phyloP scores from a whole-genome alignment of 2,888 invertebrate species.

The Dorcus hopei region DNA sequence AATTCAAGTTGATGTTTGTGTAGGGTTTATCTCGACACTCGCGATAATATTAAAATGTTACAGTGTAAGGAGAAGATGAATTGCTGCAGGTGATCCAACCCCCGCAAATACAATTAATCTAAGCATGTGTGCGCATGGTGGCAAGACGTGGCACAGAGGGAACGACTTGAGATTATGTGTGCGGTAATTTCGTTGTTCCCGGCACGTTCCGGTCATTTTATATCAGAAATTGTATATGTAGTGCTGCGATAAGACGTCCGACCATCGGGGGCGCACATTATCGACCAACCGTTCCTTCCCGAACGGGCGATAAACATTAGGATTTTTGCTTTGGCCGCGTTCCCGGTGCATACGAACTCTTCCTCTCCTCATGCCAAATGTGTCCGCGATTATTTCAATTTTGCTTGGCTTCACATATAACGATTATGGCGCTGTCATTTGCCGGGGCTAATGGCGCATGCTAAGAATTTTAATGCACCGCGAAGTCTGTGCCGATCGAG shows the following conservation, averaged over 20 bases:
- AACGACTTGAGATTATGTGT: too few species aligned
- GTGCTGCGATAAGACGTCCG: slow-evolving; percentile 26
- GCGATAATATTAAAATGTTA: too few species aligned
- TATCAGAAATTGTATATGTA: slow-evolving; percentile 29
- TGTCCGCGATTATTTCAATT: slow-evolving; percentile 27
- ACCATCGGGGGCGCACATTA: slow-evolving; percentile 19
- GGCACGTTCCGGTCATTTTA: slow-evolving; percentile 37
- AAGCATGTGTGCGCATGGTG: slow-evolving; percentile 22
- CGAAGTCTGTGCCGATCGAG: slow-evolving; percentile 21
- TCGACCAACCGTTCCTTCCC: background rate
- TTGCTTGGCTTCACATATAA: slow-evolving; percentile 28
- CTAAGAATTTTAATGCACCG: slow-evolving; percentile 29
- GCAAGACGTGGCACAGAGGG: slow-evolving; percentile 6
- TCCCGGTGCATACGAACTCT: slow-evolving; percentile 28
- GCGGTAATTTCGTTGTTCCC: slow-evolving; percentile 10
- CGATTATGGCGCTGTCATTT: slow-evolving; percentile 34
- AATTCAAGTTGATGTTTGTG: too few species aligned
- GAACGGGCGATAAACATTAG: slow-evolving; percentile 37
- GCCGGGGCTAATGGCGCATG: slow-evolving; percentile 33
- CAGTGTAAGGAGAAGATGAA: too few species aligned
- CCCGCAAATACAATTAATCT: slow-evolving; percentile 26
- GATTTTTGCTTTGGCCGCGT: slow-evolving; percentile 37
- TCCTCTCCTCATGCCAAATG: slow-evolving; percentile 33
- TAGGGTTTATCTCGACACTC: too few species aligned
- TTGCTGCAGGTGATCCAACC: slow-evolving; percentile 9